These are phyloP conservation scores for Gari tellinella DNA, from an alignment of 2,888 invertebrate species.

Conservation along the genomic window DNA sequence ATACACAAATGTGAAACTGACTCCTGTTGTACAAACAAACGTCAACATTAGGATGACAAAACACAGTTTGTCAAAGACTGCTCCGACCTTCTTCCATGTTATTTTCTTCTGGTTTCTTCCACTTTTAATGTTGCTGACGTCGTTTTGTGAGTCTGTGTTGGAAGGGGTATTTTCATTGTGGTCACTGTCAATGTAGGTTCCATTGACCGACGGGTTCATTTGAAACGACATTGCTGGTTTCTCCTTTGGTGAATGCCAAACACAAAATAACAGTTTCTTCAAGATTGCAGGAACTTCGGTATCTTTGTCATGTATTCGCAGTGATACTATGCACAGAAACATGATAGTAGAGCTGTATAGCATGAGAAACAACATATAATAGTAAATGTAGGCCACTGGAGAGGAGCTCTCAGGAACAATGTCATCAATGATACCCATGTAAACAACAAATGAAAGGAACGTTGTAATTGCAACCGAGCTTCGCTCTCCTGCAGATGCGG, in stretches of 20 bases:
- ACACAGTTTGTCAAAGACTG: too few relatives aligned
- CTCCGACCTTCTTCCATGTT: too few relatives aligned
- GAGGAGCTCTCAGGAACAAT: constrained; percentile 48
- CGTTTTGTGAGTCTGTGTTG: too few relatives aligned
- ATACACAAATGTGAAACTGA: too few relatives aligned
- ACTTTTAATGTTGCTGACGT: too few relatives aligned
- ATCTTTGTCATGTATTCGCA: constrained; percentile 29
- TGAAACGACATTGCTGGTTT: too few relatives aligned
- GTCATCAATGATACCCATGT: constrained; percentile 43
- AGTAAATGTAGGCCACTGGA: constrained; percentile 46
- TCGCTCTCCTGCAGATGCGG: constrained; percentile 45
- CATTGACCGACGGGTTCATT: too few relatives aligned
- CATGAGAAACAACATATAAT: constrained; percentile 41
- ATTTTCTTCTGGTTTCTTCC: too few relatives aligned
- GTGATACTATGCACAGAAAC: constrained; percentile 43
- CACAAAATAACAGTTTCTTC: background rate
- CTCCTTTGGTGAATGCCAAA: background rate
- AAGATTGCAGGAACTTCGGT: background rate
- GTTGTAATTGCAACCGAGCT: constrained; percentile 49
- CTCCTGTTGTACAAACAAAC: too few relatives aligned
- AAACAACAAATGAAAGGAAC: constrained; percentile 54
- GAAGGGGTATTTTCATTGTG: too few relatives aligned
- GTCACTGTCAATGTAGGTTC: too few relatives aligned
- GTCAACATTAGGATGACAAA: too few relatives aligned
- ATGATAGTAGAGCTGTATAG: constrained; percentile 37